Conservation (phyloP, 2,888 invertebrate species). For the Callosobruchus maculatus region DNA sequence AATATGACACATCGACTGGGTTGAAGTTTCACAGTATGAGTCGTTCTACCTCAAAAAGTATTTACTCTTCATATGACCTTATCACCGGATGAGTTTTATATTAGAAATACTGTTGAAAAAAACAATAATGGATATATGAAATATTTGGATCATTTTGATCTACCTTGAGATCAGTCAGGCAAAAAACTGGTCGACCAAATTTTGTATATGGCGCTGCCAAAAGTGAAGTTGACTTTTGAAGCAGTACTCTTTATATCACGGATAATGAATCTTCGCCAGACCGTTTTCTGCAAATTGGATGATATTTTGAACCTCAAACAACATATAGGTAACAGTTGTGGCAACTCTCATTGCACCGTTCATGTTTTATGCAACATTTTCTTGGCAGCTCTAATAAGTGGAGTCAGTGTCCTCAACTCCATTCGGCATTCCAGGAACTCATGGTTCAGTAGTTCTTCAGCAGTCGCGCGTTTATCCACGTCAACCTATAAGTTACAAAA, state of each 20-base stretch:
- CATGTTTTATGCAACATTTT: constrained; percentile 68
- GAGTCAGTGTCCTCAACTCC: constrained; percentile 76
- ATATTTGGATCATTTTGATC: neutral
- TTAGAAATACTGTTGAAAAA: neutral
- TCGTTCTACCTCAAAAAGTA: neutral
- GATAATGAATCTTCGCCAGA: neutral
- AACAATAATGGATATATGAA: neutral
- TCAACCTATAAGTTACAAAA: constrained; percentile 50
- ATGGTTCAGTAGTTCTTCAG: constrained; percentile 74
- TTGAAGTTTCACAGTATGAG: neutral
- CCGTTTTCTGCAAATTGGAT: neutral
- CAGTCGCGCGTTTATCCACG: constrained; percentile 72
- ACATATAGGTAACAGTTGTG: neutral
- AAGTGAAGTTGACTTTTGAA: neutral
- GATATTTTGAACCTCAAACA: neutral
- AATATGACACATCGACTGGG: neutral
- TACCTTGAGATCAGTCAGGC: neutral
- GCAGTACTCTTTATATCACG: neutral
- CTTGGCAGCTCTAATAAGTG: constrained; percentile 89
- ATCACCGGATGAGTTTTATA: too few species aligned
- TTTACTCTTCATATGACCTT: neutral
- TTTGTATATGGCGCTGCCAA: neutral
- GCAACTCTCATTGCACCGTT: neutral
- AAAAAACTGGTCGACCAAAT: neutral
- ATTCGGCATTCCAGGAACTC: constrained; percentile 76